These are phyloP conservation scores for Motacilla alba DNA, from an alignment of 2,113 vertebrate species.

Conservation along the genomic window DNA sequence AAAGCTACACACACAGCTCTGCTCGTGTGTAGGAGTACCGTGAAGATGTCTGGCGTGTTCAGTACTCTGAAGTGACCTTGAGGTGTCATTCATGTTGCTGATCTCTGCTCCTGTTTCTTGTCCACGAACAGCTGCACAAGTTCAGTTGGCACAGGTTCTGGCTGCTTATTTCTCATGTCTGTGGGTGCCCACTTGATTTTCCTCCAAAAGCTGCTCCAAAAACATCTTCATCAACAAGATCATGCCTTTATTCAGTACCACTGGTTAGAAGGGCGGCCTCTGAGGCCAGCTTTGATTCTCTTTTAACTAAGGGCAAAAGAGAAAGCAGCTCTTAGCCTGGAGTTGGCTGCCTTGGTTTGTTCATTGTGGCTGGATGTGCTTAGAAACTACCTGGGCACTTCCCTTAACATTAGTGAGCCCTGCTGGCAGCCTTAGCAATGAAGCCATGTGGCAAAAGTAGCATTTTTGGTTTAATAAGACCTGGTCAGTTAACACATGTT, in stretches of 20 bases:
- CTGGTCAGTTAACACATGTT: background rate
- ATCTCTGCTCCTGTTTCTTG: constrained; percentile 28
- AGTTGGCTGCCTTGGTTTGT: background rate
- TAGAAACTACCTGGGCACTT: background rate
- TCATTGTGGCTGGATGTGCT: background rate
- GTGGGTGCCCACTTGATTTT: background rate
- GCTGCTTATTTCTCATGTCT: background rate
- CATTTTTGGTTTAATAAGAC: background rate
- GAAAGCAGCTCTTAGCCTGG: background rate
- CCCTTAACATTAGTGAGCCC: background rate
- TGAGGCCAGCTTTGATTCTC: background rate
- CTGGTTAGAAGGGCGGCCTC: background rate
- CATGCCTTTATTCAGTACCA: background rate
- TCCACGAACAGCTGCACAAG: background rate
- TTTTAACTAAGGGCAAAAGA: background rate
- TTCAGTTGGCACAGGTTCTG: constrained; percentile 9
- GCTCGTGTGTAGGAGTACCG: background rate
- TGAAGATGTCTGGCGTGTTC: constrained; percentile 29
- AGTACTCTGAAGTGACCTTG: constrained; percentile 47
- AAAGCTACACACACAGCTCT: constrained; percentile 22
- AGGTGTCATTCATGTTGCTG: background rate
- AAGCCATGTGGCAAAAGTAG: background rate
- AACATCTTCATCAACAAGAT: background rate
- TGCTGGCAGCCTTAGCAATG: background rate
- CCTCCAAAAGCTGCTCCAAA: constrained; percentile 8